Evolutionary conservation across 2,113 vertebrate genomes (phyloP), one percentile per base, ranked within the genome.

Genomic region (Leptobrachium ailaonicum): DNA sequence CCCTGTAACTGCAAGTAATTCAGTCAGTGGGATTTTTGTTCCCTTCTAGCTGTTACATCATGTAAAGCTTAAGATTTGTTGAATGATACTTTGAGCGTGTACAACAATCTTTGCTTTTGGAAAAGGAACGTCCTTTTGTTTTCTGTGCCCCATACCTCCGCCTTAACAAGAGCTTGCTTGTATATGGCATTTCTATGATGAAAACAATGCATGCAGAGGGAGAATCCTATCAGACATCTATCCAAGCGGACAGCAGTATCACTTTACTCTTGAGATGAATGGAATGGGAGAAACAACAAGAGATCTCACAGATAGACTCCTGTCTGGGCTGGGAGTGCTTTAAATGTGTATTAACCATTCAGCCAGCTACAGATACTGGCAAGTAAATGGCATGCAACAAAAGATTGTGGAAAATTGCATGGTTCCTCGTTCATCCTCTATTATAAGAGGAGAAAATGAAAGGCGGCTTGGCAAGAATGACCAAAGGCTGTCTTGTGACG

Each of bases 171-270:
- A 72, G 69, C 70, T 62, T 58, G 32, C 8, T 74, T 82, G 70
- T 77, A 63, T 56, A 73, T 82, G 70, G 42, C 69, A 42, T 76
- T 62, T 73, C 43, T 67, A 40, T 45, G 70, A 77, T 73, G 54
- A 76, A 73, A 73, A 73, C 75, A 67, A 66, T 77, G 66, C 81
- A 77, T 60, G 81, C 20, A 10, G 43, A 47, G 53, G 63, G 71
- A 73, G 81, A 77, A 73, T 77, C 62, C 64, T 73, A 82, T 77
- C 81, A n/a, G 74, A 73, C 71, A 14, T 67, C 75, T 70, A 77
- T 82, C 75, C 63, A 56, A 79, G 45, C 13, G 69, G 70, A 79
- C 69, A 72, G 71, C 60, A 41, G 58, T 72, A 79, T 79, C 77
- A 66, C 69, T 50, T 79, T 79, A 70, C 77, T 53, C 58, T n/a